Evolutionary conservation across 2,888 invertebrate genomes (phyloP), one percentile per base, ranked within the genome.

Genomic region (Caenorhabditis sulstoni): DNA sequence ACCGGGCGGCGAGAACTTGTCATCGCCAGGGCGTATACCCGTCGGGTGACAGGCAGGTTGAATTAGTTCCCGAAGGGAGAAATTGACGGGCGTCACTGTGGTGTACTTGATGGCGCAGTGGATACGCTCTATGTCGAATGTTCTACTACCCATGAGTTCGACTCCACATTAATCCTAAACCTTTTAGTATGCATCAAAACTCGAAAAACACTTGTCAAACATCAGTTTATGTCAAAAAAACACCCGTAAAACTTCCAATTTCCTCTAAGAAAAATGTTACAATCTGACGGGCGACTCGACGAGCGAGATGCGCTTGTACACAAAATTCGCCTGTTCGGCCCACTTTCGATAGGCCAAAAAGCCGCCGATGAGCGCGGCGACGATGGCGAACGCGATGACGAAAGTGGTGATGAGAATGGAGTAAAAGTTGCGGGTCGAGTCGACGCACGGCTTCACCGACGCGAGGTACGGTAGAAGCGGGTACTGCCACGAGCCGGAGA

Each of bases 401-500:
- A 86, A 67, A 11, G 85, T 85, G 44, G 80, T 78, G 53, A 83
- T 80, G 8, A 87, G 74, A 35, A 87, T 74, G 7, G 84, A 82
- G 49, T 85, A 64, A 53, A 86, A 81, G 37, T 73, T 82, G 16
- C 64, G 73, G 20, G 73, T 70, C 35, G 79, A 49, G 35, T 79
- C 57, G 55, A 52, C 44, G 73, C 87, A 87, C 18, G 82, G 82
- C 23, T 82, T 74, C 12, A 85, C 81, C 22, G 83, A 76, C 8
- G 83, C 76, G 16, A 87, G 59, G 53, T 87, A 88, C 3, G 87
- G 82, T 16, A 82, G 75, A 1, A 87, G 81, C 8, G 87, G 87
- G 50, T 87, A 86, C 68, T 87, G 87, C 87, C 87, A 87, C 41
- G 71, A 77, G 18, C 75, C 85, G 9, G 86, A 71, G 55, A 87